Evolutionary conservation across 2,888 invertebrate species (phyloP), one percentile per base, ranked within the genome.

Genomic region (Venustoraphidia nigricollis): DNA sequence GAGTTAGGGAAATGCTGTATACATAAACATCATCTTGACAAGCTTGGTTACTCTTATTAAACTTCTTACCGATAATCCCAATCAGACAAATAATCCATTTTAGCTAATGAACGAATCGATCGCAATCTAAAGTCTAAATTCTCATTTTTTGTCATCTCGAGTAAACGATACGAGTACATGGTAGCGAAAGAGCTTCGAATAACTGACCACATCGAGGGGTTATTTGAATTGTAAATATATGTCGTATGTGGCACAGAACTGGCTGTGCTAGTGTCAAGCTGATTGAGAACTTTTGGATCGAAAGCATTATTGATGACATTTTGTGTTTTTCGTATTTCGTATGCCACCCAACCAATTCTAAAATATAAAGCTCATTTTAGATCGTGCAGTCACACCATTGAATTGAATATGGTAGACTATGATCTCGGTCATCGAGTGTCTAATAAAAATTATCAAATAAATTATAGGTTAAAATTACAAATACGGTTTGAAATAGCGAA

Each of bases 91-190:
- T 79, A 74, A 60, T 77, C 79, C 53, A 84, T 74, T 36, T 72
- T 70, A 2, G 80, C 77, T 11, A 87, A 66, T 51, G 77, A 75
- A 45, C 75, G 70, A 0, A 85, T 65, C 1, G 86, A 84, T 57
- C 76, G 74, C 44, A 74, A 68, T 9, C 80, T 71, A 53, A 82
- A 76, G 47, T 71, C 68, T 52, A 67, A 69, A 52, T 72, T 72
- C n/a, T 82, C 81, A 52, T 72, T 73, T 53, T 77, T 75, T 36
- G 83, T 79, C 47, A 85, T 68, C 63, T 77, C 72, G 11, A 85
- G 59, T 35, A 83, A 64, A 52, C 78, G 71, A 70, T 79, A 79
- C 1, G 82, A 81, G 55, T 62, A 64, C 10, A 55, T 53, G 53
- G 66, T 66, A 55, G 61, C 64, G 40, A 66, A 49, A 34, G 57